Evolutionary conservation across 2,113 vertebrate species (phyloP).

Genomic region (Rafetus swinhoei): DNA sequence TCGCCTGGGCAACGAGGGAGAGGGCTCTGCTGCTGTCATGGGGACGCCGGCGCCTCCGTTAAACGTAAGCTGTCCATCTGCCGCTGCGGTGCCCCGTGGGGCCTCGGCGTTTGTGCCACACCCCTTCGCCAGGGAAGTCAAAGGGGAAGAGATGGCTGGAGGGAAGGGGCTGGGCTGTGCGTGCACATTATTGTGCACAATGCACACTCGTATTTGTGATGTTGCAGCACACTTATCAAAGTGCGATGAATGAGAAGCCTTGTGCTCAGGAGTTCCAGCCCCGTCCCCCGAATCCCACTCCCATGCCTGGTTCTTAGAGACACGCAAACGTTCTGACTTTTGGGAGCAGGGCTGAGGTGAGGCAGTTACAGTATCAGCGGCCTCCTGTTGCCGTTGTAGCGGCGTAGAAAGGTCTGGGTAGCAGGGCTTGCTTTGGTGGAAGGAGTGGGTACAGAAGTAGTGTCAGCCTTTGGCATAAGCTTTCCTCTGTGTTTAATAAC

Average conservation of each 20-base stretch:
- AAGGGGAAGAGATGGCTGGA: neutral
- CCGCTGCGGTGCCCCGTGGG: neutral
- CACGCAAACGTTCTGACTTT: neutral
- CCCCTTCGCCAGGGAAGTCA: too few relatives aligned
- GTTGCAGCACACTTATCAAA: neutral
- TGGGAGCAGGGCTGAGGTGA: neutral
- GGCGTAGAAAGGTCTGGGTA: too few relatives aligned
- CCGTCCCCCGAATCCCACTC: neutral
- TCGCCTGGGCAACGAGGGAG: neutral
- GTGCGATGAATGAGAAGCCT: neutral
- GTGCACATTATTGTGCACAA: neutral
- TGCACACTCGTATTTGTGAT: neutral
- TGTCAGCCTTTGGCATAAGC: rapidly evolving
- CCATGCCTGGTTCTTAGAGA: neutral
- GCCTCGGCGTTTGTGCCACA: too few relatives aligned
- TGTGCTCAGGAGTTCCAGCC: neutral
- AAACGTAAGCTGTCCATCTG: neutral
- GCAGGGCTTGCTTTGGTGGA: neutral
- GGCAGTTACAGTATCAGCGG: neutral
- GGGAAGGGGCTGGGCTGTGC: constrained; percentile 2
- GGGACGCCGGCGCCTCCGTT: neutral
- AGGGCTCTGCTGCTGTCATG: neutral
- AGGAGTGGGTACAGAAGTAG: neutral
- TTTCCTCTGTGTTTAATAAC: rapidly evolving
- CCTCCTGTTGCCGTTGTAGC: too few relatives aligned